A percentile compares a stretch with the other conserved stretches of the same genome.
phyloP scores from a whole-genome alignment of 1,140 invertebrate species.

The Eubasilissa regina region DNA sequence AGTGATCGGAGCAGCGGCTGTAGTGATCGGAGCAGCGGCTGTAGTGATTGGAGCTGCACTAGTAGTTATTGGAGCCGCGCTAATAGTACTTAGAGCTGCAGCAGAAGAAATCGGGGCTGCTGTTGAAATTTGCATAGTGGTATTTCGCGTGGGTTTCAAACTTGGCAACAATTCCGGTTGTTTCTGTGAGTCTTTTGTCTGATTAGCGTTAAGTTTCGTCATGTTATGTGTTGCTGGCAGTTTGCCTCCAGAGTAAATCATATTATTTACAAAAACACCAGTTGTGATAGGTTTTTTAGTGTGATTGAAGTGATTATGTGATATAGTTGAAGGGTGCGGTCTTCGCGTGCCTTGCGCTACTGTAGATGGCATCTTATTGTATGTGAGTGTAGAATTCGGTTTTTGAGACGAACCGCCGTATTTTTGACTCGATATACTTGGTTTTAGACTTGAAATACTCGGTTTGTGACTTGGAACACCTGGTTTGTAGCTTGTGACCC shows the following conservation, averaged over 20 bases:
- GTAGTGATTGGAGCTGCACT: no score
- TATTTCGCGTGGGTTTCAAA: slow-evolving; percentile 44
- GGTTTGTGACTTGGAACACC: slow-evolving; percentile 61
- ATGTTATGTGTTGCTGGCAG: slow-evolving; percentile 5
- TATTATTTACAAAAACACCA: slow-evolving; percentile 45
- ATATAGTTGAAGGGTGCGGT: slow-evolving; percentile 35
- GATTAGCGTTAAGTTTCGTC: slow-evolving; percentile 8
- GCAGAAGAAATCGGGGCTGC: background rate
- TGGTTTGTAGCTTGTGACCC: background rate
- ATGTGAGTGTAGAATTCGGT: slow-evolving; percentile 59
- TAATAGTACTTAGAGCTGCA: no score
- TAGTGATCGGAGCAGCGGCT: background rate
- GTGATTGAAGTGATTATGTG: background rate
- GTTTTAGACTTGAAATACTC: slow-evolving; percentile 48
- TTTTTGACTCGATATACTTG: slow-evolving; percentile 62
- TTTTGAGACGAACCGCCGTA: slow-evolving; percentile 56
- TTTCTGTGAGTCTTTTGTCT: slow-evolving; percentile 39
- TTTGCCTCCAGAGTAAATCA: slow-evolving; percentile 1
- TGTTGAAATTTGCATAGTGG: background rate
- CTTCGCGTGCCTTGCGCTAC: slow-evolving; percentile 54
- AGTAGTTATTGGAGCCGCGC: no score
- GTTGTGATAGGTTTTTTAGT: slow-evolving; percentile 54
- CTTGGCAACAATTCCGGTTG: slow-evolving; percentile 44
- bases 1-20: no score
- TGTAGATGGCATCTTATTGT: slow-evolving; percentile 62